Evolutionary conservation across 2,888 invertebrate species (phyloP).

Genomic region (Nysson spinosus): DNA sequence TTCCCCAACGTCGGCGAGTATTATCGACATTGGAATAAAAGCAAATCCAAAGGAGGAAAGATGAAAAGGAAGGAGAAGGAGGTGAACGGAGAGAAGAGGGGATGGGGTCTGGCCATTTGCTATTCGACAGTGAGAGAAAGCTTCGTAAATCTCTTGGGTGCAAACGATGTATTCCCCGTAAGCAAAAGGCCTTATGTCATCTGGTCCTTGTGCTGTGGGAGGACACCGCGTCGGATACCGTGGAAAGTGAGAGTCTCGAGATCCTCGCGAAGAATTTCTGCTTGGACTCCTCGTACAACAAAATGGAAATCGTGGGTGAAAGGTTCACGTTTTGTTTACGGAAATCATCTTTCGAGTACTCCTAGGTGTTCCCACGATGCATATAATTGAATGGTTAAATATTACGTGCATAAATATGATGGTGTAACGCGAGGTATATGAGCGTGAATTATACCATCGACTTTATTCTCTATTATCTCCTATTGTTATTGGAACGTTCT

Average conservation of each 20-base stretch:
- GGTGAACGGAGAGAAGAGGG: too few relatives aligned
- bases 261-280: conserved; percentile 16
- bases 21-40: conserved; percentile 49
- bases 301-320: conserved; percentile 50
- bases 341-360: conserved; percentile 20
- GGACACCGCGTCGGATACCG: conserved; percentile 36
- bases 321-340: conserved; percentile 33
- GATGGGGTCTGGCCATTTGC: conserved; percentile 48
- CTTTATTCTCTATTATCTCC: too few relatives aligned
- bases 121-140: conserved; percentile 63
- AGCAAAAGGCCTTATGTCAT: conserved; percentile 62
- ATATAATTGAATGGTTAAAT: conserved; percentile 5
- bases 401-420: conserved; percentile 13
- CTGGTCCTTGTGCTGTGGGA: conserved; percentile 43
- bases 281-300: conserved; percentile 11
- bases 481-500: too few relatives aligned
- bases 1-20: conserved; percentile 17
- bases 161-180: conserved; percentile 41
- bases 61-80: too few relatives aligned
- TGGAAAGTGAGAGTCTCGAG: conserved; percentile 66
- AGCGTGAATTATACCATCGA: too few relatives aligned
- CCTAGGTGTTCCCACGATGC: conserved; percentile 35
- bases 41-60: conserved; percentile 38
- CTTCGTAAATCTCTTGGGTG: conserved; percentile 66
- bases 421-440: too few relatives aligned